Evolutionary conservation across 1,140 invertebrate species (phyloP).

Genomic region (Belonocnema kinseyi): DNA sequence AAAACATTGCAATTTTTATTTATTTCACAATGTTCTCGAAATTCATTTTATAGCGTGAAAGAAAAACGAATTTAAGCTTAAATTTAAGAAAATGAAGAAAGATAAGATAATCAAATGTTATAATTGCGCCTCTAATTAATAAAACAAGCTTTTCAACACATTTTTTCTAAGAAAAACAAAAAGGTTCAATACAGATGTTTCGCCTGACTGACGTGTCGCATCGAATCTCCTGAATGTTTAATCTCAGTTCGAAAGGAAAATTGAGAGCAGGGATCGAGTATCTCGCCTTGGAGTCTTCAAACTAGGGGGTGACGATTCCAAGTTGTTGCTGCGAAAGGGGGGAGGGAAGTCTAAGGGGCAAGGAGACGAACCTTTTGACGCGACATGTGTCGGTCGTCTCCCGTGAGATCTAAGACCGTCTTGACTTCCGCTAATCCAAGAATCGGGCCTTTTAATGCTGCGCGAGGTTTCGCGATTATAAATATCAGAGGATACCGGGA

Average conservation of each 20-base stretch:
- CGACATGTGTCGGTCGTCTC: constrained; percentile 62
- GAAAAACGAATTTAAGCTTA: no score
- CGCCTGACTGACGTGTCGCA: no score
- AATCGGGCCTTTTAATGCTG: constrained; percentile 74
- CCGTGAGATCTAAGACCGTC: constrained; percentile 71
- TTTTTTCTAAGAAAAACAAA: constrained; percentile 33
- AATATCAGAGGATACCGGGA: constrained; percentile 73
- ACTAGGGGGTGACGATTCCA: constrained; percentile 24
- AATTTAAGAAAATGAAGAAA: no score
- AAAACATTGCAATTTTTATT: no score
- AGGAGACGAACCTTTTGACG: constrained; percentile 53
- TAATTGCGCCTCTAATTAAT: constrained; percentile 43
- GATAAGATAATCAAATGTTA: constrained; percentile 34
- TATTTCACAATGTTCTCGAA: no score
- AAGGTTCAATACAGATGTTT: constrained; percentile 33
- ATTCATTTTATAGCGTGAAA: no score
- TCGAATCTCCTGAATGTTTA: background rate
- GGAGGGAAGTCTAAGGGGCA: background rate
- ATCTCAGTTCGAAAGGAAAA: constrained; percentile 21
- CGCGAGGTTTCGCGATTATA: constrained; percentile 73
- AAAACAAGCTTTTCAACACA: constrained; percentile 26
- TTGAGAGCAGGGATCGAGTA: background rate
- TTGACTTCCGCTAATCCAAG: constrained; percentile 74
- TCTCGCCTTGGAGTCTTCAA: constrained; percentile 35
- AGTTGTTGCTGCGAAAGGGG: constrained; percentile 33